Evolutionary conservation across 2,888 invertebrate species (phyloP).

Genomic region (Girardia tigrina): DNA sequence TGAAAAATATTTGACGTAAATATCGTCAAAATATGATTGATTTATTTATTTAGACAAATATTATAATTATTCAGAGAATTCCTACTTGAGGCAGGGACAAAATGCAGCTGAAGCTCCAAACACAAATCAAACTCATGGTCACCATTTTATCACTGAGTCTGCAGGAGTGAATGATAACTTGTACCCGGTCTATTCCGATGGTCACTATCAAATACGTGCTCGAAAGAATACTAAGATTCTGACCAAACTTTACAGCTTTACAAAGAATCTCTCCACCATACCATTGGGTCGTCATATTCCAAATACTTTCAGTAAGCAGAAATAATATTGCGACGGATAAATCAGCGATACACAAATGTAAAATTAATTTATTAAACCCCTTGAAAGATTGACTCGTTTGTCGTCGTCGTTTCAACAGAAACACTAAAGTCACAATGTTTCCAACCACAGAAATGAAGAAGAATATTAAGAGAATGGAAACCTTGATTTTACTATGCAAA

Average conservation of each 20-base stretch:
- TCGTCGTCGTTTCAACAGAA: neutral
- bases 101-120: neutral
- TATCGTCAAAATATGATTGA: no score
- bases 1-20: no score
- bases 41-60: no score
- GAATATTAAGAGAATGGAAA: neutral
- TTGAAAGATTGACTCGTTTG: conserved; percentile 2
- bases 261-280: conserved; percentile 63
- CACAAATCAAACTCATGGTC: neutral
- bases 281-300: conserved; percentile 70
- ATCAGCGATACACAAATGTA: conserved; percentile 66
- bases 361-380: neutral
- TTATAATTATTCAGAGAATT: neutral
- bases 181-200: conserved; percentile 66
- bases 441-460: neutral
- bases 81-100: neutral
- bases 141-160: neutral
- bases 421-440: neutral
- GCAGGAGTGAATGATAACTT: neutral
- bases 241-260: conserved; percentile 66
- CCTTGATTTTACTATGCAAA: neutral
- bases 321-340: conserved; percentile 67
- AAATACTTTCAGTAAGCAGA: conserved; percentile 65
- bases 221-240: conserved; percentile 65
- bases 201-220: conserved; percentile 69